Percentiles rank a stretch among this genome's conserved stretches.
Conservation (phyloP, 2,888 invertebrate genomes). For the Stegophylla sp. region DNA sequence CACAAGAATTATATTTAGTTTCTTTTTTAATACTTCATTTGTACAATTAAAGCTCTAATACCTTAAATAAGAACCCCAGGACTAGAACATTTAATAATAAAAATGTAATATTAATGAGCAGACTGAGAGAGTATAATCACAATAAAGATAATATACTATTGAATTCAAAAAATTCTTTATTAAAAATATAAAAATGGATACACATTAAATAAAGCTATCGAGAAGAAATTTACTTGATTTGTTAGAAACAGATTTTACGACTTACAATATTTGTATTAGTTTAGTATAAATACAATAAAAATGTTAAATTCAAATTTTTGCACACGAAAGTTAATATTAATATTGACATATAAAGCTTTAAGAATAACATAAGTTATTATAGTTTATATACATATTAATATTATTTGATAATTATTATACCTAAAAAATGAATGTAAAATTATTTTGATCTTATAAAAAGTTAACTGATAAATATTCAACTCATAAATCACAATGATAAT, state of each 20-base stretch:
- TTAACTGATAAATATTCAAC: conserved; percentile 22
- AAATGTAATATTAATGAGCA: conserved; percentile 29
- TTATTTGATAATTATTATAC: conserved; percentile 38
- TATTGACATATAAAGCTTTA: conserved; percentile 45
- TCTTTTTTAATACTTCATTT: conserved; percentile 21
- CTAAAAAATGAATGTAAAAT: conserved; percentile 31
- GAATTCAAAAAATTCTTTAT: neutral
- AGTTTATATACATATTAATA: conserved; percentile 48
- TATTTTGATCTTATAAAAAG: conserved; percentile 50
- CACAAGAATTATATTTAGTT: conserved; percentile 21
- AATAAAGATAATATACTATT: conserved; percentile 11
- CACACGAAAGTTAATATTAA: conserved; percentile 27
- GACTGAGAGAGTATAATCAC: neutral
- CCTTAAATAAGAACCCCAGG: conserved; percentile 37
- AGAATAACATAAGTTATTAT: conserved; percentile 31
- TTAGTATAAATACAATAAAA: conserved; percentile 7
- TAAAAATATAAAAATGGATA: conserved; percentile 11
- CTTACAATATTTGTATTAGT: neutral
- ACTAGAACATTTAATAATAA: conserved; percentile 52
- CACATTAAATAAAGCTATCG: conserved; percentile 1
- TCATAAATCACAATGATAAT: conserved; percentile 43
- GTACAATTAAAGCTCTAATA: conserved; percentile 28
- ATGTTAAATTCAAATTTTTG: conserved; percentile 18
- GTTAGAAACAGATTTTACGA: neutral
- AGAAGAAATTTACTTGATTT: neutral